Evolutionary conservation across 2,797 vertebrate genomes (phyloP).

Genomic region (Schizothorax lantsangensis): DNA sequence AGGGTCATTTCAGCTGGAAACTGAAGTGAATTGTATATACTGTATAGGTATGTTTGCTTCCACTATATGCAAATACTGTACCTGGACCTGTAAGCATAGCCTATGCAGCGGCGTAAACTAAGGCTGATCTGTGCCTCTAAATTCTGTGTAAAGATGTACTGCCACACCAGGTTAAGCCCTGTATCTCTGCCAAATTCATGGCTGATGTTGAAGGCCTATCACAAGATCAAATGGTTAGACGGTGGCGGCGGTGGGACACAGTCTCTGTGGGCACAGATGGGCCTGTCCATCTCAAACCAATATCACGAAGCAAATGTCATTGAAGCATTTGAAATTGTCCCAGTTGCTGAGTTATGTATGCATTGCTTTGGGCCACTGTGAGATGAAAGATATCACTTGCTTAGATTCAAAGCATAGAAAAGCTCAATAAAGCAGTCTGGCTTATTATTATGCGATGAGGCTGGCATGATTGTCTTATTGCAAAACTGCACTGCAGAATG

Average conservation of each 20-base stretch:
- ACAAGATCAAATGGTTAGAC: conserved; percentile 43
- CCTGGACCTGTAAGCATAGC: background rate
- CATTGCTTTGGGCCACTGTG: conserved; percentile 43
- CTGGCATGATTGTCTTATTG: conserved; percentile 48
- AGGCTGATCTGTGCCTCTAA: background rate
- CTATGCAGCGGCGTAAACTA: background rate
- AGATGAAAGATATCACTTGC: conserved; percentile 44
- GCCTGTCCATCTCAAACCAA: conserved; percentile 44
- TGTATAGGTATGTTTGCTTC: background rate
- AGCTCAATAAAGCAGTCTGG: conserved; percentile 30
- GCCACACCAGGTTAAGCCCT: background rate
- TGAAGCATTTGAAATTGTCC: conserved; percentile 43
- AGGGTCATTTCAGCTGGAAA: background rate
- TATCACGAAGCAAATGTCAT: conserved; percentile 48
- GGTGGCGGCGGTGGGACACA: conserved; percentile 12
- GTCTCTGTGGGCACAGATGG: conserved; percentile 20
- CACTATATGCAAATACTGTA: background rate
- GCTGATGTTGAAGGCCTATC: conserved; percentile 22
- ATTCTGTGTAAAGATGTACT: background rate
- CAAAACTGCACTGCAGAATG: background rate
- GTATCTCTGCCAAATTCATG: background rate
- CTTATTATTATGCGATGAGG: conserved; percentile 41
- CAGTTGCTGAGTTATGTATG: conserved; percentile 53
- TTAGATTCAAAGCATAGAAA: conserved; percentile 44
- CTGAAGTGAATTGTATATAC: background rate